Conservation (phyloP, 2,888 invertebrate genomes). For the Eledone cirrhosa region DNA sequence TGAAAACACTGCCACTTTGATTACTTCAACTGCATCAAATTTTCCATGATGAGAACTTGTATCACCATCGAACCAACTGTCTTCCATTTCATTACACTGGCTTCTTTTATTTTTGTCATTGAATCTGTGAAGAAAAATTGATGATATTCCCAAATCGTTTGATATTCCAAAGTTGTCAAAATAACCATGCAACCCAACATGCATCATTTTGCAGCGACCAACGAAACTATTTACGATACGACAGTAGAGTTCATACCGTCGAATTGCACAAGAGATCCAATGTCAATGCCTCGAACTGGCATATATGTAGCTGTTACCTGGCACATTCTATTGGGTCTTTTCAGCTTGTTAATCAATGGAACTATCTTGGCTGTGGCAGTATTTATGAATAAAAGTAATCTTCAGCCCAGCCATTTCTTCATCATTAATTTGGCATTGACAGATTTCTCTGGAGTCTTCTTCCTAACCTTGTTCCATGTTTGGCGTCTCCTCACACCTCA, state of each 20-base stretch:
- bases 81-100: no score
- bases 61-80: no score
- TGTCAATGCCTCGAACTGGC: background rate
- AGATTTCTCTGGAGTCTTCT: background rate
- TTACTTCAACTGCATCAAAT: no score
- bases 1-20: no score
- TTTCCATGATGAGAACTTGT: no score
- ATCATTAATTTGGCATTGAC: slow-evolving; percentile 17
- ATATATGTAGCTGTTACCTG: background rate
- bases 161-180: no score
- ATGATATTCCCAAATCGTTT: no score
- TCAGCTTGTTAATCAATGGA: slow-evolving; percentile 3
- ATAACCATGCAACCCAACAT: no score
- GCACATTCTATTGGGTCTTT: background rate
- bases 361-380: background rate
- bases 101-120: no score
- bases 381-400: slow-evolving; percentile 8
- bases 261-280: slow-evolving; percentile 9
- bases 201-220: background rate
- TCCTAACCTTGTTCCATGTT: slow-evolving; percentile 15
- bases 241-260: background rate
- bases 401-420: slow-evolving; percentile 25
- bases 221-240: background rate
- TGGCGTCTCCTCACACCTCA: slow-evolving; percentile 1
- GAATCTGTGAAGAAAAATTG: no score